Evolutionary conservation across 2,888 invertebrate species (phyloP).

Genomic region (Drosophila formosana): DNA sequence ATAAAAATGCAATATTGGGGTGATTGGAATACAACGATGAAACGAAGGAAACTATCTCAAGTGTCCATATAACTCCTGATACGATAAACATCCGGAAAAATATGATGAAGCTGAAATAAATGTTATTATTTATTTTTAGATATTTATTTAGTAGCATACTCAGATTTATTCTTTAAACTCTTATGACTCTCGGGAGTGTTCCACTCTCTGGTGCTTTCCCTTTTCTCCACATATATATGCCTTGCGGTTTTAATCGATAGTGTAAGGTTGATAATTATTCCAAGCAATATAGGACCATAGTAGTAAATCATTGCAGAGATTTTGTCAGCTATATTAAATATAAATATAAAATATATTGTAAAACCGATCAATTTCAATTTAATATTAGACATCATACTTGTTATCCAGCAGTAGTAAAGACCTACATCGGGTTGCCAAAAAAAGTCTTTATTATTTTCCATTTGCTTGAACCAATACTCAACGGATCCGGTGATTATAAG

Average conservation of each 20-base stretch:
- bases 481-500: conserved; percentile 56
- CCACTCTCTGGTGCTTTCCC: conserved; percentile 56
- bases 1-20: neutral
- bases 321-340: conserved; percentile 37
- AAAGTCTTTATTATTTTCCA: neutral
- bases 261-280: conserved; percentile 67
- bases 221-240: conserved; percentile 63
- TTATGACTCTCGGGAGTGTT: conserved; percentile 7
- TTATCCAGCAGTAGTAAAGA: conserved; percentile 86
- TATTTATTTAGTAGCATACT: conserved; percentile 7
- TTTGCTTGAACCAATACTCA: too few relatives aligned
- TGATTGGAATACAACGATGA: neutral
- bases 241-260: conserved; percentile 70
- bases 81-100: conserved; percentile 92
- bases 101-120: conserved; percentile 88
- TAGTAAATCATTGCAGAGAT: conserved; percentile 66
- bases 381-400: conserved; percentile 82
- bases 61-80: conserved; percentile 93
- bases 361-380: neutral
- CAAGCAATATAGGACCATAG: conserved; percentile 70
- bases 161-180: neutral
- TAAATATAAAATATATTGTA: neutral
- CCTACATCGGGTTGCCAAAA: conserved; percentile 86
- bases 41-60: conserved; percentile 89
- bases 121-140: neutral